A percentile compares a stretch with the other conserved stretches of the same genome.
Evolutionary conservation across 2,113 vertebrate genomes (phyloP).

Genomic region (Danio rerio): GRCz12tu NC_133188.1:5480001-5480500

Average conservation of each 20-base stretch:
- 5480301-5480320: conserved; percentile 75
- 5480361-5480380: neutral
- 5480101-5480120: no score
- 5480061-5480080: no score
- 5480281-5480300: conserved; percentile 79
- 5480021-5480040: no score
- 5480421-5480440: conserved; percentile 24
- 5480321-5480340: conserved; percentile 63
- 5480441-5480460: conserved; percentile 7
- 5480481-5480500: conserved; percentile 29
- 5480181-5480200: neutral
- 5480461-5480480: neutral
- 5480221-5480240: conserved; percentile 75
- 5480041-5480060: no score
- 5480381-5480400: conserved; percentile 44
- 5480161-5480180: neutral
- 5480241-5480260: conserved; percentile 72
- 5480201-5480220: conserved; percentile 73
- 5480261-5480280: conserved; percentile 77
- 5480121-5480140: neutral
- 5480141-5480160: neutral
- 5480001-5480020: no score
- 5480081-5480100: no score
- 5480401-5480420: conserved; percentile 23
- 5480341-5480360: conserved; percentile 24